Percentiles rank a stretch among this genome's conserved stretches.
Evolutionary conservation across 23 tunicate species (phyloP).

Genomic region (Trididemnum miniatum): DNA sequence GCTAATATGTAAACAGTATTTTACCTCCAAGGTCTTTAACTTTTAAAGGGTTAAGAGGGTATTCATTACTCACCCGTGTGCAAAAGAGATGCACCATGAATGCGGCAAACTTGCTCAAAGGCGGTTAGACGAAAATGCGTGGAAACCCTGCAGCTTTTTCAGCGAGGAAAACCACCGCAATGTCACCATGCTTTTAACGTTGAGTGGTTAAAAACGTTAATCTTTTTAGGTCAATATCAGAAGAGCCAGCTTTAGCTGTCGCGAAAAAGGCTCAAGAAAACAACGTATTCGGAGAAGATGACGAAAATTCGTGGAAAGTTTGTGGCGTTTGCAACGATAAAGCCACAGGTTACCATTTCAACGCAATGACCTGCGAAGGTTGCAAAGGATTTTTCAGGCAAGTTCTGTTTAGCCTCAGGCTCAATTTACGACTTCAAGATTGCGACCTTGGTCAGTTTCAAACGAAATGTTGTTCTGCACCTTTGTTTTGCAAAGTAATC

Average conservation of each 20-base stretch:
- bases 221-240: background rate
- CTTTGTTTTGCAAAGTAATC: no score
- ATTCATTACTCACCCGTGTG: no score
- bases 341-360: conserved; percentile 97
- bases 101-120: no score
- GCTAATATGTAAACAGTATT: no score
- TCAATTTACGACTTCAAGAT: background rate
- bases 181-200: background rate
- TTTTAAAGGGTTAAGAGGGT: no score
- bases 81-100: no score
- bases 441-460: no score
- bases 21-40: no score
- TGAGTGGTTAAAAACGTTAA: background rate
- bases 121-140: no score
- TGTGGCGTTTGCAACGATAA: conserved; percentile 92
- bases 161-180: no score
- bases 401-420: background rate
- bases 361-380: conserved; percentile 94
- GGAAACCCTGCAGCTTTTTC: no score
- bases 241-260: background rate
- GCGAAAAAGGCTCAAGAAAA: background rate
- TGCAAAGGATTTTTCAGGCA: conserved; percentile 97
- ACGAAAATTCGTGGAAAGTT: conserved; percentile 93
- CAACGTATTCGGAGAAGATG: conserved; percentile 45
- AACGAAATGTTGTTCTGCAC: no score